phyloP scores from a whole-genome alignment of 2,797 vertebrate genomes.

The Stomatorhinus walkeri region DNA sequence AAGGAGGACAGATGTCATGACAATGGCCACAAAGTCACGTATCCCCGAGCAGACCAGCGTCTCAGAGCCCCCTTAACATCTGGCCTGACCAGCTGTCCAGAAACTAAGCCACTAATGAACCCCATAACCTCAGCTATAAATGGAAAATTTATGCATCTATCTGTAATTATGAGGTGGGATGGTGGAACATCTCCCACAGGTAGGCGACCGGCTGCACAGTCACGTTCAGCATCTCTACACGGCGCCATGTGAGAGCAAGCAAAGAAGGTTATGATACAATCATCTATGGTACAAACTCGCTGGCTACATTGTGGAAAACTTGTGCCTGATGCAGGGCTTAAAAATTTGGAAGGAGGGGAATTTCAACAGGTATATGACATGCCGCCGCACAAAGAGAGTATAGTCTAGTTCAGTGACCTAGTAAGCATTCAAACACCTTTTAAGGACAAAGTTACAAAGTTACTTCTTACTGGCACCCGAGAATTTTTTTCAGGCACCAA shows the following conservation, averaged over 20 bases:
- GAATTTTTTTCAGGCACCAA: background rate
- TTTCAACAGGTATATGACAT: background rate
- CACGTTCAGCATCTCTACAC: background rate
- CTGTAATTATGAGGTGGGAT: background rate
- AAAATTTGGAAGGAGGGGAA: background rate
- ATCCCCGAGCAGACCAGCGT: background rate
- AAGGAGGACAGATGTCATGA: background rate
- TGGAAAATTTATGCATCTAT: background rate
- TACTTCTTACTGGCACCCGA: background rate
- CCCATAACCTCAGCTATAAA: background rate
- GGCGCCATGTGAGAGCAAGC: background rate
- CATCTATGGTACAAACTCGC: background rate
- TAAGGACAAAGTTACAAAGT: background rate
- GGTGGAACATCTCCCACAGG: background rate
- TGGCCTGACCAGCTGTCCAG: background rate
- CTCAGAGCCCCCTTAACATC: background rate
- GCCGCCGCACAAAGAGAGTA: background rate
- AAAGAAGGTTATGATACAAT: background rate
- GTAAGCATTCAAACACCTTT: background rate
- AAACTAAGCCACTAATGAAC: background rate
- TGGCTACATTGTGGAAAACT: background rate
- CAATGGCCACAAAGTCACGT: background rate
- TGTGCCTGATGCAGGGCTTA: background rate
- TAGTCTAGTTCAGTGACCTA: background rate
- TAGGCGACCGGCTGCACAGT: background rate